phyloP scores from a whole-genome alignment of 2,888 invertebrate genomes.

The Listrodromus nycthemerus region DNA sequence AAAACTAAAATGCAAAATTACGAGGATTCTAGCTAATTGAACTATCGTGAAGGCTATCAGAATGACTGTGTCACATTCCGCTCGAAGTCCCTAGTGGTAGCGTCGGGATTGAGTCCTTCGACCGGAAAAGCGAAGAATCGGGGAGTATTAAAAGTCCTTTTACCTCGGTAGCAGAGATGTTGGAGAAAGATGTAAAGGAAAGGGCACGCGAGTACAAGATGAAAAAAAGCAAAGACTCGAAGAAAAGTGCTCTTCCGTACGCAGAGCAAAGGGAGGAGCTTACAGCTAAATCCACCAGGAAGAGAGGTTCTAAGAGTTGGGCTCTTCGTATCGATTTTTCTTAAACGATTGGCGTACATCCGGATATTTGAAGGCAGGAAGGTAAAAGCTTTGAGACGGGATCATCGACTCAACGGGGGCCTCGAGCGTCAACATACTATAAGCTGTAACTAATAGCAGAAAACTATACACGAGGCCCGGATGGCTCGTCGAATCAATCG shows the following conservation, averaged over 20 bases:
- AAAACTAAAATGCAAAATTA: too few species aligned
- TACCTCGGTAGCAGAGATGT: not conserved
- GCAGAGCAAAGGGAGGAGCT: not conserved
- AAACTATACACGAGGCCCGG: not conserved
- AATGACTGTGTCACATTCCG: conserved; percentile 20
- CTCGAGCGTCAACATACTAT: conserved; percentile 5
- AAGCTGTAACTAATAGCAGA: conserved; percentile 7
- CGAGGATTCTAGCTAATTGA: not conserved
- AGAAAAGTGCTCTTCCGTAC: not conserved
- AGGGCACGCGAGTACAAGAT: not conserved
- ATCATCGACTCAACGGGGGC: not conserved
- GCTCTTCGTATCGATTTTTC: conserved; percentile 38
- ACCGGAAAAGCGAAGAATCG: not conserved
- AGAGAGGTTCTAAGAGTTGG: conserved; percentile 1
- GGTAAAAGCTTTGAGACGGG: conserved; percentile 1
- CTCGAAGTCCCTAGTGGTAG: not conserved
- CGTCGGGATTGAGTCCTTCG: not conserved
- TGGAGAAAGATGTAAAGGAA: conserved; percentile 1
- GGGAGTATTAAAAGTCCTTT: conserved; percentile 16
- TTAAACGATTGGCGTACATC: conserved; percentile 45
- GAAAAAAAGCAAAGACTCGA: conserved; percentile 5
- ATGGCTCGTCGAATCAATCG: not conserved
- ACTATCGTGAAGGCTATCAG: conserved; percentile 9
- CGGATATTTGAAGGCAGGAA: conserved; percentile 47
- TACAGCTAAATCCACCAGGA: conserved; percentile 16